Evolutionary conservation across 2,797 vertebrate genomes (phyloP).

Genomic region (Enteromius unitaeniatus): DNA sequence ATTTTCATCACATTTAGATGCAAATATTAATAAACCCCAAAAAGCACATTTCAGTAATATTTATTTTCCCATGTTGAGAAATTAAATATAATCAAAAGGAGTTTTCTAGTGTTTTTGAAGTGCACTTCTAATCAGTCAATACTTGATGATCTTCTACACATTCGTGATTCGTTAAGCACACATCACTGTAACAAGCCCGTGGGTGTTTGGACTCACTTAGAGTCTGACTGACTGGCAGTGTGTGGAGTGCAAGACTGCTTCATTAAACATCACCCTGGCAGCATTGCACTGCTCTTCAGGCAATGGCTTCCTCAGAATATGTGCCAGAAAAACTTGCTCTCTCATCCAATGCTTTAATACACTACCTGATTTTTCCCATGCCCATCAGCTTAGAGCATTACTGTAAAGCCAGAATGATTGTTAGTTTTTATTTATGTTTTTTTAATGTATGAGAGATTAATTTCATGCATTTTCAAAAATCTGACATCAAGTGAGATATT

Average conservation of each 20-base stretch:
- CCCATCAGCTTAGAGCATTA: background rate
- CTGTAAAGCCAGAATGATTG: background rate
- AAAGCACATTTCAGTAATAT: background rate
- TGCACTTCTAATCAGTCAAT: background rate
- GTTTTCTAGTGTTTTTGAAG: background rate
- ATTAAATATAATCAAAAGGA: background rate
- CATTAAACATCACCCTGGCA: constrained; percentile 21
- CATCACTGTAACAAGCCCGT: constrained; percentile 1
- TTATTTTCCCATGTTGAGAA: background rate
- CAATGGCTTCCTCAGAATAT: background rate
- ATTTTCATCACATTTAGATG: background rate
- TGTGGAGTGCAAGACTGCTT: background rate
- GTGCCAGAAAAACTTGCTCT: background rate
- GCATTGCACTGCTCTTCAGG: background rate
- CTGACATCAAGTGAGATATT: background rate
- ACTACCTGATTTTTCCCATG: constrained; percentile 4
- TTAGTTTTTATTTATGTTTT: background rate
- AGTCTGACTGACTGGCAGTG: constrained; percentile 16
- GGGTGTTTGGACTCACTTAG: constrained; percentile 15
- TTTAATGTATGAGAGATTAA: background rate
- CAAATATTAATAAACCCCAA: background rate
- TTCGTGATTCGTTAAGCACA: constrained; percentile 20
- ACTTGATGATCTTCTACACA: constrained; percentile 1
- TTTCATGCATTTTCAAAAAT: background rate
- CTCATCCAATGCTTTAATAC: background rate